A percentile compares a stretch with the other conserved stretches of the same genome.
These are phyloP conservation scores for Micromussa lordhowensis DNA, from an alignment of 92 coral and sea anemone species.

Conservation along the genomic window DNA sequence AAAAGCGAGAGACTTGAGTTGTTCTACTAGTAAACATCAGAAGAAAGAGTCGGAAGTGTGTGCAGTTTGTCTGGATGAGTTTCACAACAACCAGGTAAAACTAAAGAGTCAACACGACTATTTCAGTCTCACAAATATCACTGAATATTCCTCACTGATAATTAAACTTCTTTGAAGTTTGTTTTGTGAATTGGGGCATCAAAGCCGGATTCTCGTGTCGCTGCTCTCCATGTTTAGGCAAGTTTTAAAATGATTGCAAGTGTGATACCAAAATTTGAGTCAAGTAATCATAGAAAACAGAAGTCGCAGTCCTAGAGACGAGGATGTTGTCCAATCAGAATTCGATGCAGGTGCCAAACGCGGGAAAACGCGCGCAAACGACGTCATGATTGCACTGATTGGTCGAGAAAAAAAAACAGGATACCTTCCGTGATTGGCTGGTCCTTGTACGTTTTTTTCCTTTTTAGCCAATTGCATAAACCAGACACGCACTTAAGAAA, in stretches of 20 bases:
- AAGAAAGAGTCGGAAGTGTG: slow-evolving; percentile 57
- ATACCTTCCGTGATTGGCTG: not conserved
- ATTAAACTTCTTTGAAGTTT: too few species aligned
- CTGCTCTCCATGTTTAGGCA: not conserved
- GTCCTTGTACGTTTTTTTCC: too few species aligned
- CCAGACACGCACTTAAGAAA: too few species aligned
- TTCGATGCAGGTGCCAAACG: not conserved
- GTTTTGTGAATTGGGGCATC: not conserved
- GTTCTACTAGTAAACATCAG: not conserved
- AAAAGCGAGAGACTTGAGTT: not conserved
- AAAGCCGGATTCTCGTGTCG: not conserved
- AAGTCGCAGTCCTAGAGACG: too few species aligned
- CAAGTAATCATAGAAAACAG: not conserved
- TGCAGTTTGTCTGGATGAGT: slow-evolving; percentile 71
- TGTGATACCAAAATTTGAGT: not conserved
- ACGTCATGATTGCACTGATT: too few species aligned
- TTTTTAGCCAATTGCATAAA: too few species aligned
- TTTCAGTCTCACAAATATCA: not conserved
- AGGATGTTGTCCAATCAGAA: not conserved
- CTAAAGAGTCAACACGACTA: not conserved
- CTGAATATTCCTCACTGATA: not conserved
- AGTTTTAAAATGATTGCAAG: not conserved
- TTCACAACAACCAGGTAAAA: slow-evolving; percentile 63
- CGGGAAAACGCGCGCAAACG: not conserved
- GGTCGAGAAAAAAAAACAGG: too few species aligned